phyloP scores from a whole-genome alignment of 2,888 invertebrate genomes.

The Melanargia galathea region DNA sequence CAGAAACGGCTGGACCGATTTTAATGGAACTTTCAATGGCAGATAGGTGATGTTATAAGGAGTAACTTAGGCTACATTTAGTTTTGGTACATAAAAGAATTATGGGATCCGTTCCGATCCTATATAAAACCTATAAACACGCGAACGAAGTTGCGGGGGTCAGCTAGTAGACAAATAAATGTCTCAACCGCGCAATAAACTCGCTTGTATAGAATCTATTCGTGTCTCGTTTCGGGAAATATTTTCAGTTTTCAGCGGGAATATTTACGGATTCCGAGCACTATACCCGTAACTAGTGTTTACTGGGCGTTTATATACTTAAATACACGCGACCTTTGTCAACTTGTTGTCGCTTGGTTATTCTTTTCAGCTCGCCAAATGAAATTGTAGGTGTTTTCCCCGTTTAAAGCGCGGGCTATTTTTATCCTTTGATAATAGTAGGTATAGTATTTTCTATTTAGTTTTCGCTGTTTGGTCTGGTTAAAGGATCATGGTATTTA shows the following conservation, averaged over 20 bases:
- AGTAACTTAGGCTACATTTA: too few relatives aligned
- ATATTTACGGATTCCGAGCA: slow-evolving; percentile 14
- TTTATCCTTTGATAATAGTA: neutral
- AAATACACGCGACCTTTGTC: slow-evolving; percentile 19
- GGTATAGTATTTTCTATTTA: neutral
- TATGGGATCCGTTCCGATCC: too few relatives aligned
- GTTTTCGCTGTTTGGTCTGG: too few relatives aligned
- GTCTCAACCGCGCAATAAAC: neutral
- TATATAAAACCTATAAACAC: too few relatives aligned
- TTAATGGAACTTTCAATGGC: too few relatives aligned
- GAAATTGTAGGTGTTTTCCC: neutral
- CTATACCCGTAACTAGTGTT: slow-evolving; percentile 21
- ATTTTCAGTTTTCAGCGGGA: slow-evolving; percentile 4
- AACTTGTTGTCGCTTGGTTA: slow-evolving; percentile 10
- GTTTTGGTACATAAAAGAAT: too few relatives aligned
- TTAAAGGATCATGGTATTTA: too few relatives aligned
- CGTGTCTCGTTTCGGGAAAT: slow-evolving; percentile 1
- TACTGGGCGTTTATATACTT: slow-evolving; percentile 24
- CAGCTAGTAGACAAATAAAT: too few relatives aligned
- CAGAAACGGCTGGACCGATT: too few relatives aligned
- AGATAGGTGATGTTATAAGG: too few relatives aligned
- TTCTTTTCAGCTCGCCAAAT: slow-evolving; percentile 18
- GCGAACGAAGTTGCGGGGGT: too few relatives aligned
- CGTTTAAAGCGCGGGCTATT: slow-evolving; percentile 1
- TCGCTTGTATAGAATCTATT: neutral